phyloP scores from a whole-genome alignment of 2,113 vertebrate genomes.

The Numida meleagris region DNA sequence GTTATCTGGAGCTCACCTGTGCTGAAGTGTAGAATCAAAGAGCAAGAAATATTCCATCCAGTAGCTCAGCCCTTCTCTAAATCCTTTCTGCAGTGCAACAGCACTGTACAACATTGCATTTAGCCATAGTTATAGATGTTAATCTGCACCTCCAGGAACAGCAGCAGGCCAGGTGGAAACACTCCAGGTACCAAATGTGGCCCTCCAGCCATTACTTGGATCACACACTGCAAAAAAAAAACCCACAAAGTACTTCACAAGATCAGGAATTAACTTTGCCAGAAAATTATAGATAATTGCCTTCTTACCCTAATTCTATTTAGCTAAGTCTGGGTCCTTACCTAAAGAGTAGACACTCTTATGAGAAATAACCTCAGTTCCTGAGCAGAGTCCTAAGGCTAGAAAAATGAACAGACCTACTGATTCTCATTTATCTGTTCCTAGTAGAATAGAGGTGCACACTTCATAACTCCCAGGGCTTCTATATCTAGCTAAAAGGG shows the following conservation, averaged over 20 bases:
- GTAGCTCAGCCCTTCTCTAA: fast-evolving
- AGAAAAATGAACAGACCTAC: background rate
- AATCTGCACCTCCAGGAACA: fast-evolving
- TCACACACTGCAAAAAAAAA: background rate
- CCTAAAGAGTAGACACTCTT: background rate
- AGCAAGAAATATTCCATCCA: background rate
- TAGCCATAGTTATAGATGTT: background rate
- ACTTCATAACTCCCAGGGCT: background rate
- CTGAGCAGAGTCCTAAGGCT: background rate
- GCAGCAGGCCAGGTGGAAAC: background rate
- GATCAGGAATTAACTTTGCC: background rate
- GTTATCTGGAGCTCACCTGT: background rate
- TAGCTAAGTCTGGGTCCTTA: background rate
- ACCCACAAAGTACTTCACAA: background rate
- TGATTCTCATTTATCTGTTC: background rate
- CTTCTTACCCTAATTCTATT: background rate
- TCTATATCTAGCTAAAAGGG: background rate
- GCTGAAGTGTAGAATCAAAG: background rate
- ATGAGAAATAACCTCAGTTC: background rate
- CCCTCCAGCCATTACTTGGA: background rate
- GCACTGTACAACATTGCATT: background rate
- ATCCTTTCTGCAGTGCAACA: background rate
- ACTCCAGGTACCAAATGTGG: background rate
- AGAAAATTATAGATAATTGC: background rate
- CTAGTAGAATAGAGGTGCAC: background rate